phyloP scores from a whole-genome alignment of 2,113 vertebrate species.

The Thunnus thynnus region DNA sequence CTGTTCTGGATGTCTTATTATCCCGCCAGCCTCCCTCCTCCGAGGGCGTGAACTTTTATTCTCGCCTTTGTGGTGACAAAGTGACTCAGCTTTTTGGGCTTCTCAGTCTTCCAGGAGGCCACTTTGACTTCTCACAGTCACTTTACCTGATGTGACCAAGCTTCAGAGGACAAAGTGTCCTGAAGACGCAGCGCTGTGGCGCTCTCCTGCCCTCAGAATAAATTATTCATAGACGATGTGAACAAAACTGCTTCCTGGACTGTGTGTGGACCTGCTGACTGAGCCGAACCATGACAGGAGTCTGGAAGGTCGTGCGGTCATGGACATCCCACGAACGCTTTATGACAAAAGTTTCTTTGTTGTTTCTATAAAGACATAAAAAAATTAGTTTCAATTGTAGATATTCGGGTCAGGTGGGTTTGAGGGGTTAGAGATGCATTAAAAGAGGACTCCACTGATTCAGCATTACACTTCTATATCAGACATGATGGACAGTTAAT shows the following conservation, averaged over 20 bases:
- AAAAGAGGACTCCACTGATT: no score
- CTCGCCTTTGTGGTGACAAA: conserved; percentile 31
- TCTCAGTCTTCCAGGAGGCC: conserved; percentile 19
- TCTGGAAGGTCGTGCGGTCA: accelerated
- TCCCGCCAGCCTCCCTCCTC: not conserved
- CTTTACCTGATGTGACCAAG: conserved; percentile 6
- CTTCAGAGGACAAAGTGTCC: conserved; percentile 32
- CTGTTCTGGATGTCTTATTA: conserved; percentile 61
- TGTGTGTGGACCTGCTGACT: conserved; percentile 4
- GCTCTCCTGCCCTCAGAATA: not conserved
- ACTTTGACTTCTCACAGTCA: conserved; percentile 27
- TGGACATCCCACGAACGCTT: no score
- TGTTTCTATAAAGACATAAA: no score
- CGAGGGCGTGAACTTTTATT: not conserved
- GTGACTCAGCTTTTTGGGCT: conserved; percentile 34
- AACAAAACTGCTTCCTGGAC: conserved; percentile 42
- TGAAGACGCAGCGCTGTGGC: conserved; percentile 1
- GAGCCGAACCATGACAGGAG: not conserved
- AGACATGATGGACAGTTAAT: no score
- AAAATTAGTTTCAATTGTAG: no score
- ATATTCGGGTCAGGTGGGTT: no score
- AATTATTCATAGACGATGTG: conserved; percentile 24
- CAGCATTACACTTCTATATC: no score
- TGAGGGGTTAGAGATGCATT: no score
- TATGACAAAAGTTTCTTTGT: no score